Conservation (phyloP, 2,113 vertebrate species). For the Rhinoptilus africanus region DNA sequence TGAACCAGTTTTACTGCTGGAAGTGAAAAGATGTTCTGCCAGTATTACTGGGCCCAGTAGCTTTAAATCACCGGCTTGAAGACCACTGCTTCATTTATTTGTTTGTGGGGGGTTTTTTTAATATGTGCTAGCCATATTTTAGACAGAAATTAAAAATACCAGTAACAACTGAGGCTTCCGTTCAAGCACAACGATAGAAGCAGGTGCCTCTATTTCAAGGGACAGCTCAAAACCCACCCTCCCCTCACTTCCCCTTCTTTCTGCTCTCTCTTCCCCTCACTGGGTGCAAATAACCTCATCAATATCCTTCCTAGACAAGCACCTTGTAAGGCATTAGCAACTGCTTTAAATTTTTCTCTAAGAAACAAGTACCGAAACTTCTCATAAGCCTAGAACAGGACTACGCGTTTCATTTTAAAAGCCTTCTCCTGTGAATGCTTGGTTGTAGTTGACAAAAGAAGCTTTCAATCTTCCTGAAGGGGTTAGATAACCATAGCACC, state of each 20-base stretch:
- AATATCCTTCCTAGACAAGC: background rate
- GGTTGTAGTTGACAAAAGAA: background rate
- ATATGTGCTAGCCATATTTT: background rate
- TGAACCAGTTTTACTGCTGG: background rate
- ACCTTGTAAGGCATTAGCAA: background rate
- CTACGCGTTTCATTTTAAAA: background rate
- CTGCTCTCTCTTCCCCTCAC: background rate
- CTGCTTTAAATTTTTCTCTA: background rate
- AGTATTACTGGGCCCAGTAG: background rate
- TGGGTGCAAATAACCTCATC: background rate
- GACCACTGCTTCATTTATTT: background rate
- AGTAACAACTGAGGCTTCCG: background rate
- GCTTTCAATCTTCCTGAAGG: background rate
- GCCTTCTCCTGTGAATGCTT: background rate
- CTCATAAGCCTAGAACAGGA: background rate
- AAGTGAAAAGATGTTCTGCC: background rate
- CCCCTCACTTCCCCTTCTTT: background rate
- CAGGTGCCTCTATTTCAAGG: background rate
- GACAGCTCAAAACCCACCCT: background rate
- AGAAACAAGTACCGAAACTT: background rate
- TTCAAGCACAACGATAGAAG: background rate
- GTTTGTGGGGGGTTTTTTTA: background rate
- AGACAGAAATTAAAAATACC: background rate
- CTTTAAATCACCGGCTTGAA: background rate
- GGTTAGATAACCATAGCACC: background rate